Conservation (phyloP, 2,113 vertebrate species). For the Tinamus guttatus region DNA sequence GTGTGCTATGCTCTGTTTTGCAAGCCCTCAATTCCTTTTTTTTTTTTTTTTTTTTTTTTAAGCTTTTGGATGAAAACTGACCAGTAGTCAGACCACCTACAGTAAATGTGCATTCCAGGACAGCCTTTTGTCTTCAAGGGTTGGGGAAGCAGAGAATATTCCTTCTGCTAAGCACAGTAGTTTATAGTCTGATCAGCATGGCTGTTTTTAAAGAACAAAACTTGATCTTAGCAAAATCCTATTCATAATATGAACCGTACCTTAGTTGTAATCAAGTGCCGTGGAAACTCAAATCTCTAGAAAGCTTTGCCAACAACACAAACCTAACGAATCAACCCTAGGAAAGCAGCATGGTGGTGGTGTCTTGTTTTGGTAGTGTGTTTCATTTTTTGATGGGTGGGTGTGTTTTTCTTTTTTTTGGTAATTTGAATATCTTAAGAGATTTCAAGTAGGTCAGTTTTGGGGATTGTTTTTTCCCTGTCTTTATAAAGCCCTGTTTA, state of each 20-base stretch:
- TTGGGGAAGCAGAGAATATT: background rate
- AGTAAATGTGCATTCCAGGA: background rate
- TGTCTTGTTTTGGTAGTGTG: no score
- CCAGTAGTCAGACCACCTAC: background rate
- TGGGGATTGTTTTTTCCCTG: background rate
- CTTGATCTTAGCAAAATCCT: background rate
- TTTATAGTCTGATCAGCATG: background rate
- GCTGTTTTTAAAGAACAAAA: background rate
- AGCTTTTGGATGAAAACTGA: background rate
- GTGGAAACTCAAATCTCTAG: background rate
- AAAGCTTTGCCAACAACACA: background rate
- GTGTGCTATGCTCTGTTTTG: background rate
- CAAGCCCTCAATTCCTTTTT: background rate
- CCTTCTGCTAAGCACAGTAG: background rate
- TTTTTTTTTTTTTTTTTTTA: background rate
- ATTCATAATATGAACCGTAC: background rate
- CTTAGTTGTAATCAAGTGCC: background rate
- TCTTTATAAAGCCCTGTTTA: background rate
- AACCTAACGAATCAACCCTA: background rate
- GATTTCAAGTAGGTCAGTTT: background rate
- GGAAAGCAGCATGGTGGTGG: background rate
- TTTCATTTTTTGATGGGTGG: no score
- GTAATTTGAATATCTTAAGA: background rate
- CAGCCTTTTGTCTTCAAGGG: background rate
- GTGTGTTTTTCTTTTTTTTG: background rate